Percentiles rank a stretch among this genome's conserved stretches.
Evolutionary conservation across 2,113 vertebrate genomes (phyloP).

Genomic region (Siniperca knerii): DNA sequence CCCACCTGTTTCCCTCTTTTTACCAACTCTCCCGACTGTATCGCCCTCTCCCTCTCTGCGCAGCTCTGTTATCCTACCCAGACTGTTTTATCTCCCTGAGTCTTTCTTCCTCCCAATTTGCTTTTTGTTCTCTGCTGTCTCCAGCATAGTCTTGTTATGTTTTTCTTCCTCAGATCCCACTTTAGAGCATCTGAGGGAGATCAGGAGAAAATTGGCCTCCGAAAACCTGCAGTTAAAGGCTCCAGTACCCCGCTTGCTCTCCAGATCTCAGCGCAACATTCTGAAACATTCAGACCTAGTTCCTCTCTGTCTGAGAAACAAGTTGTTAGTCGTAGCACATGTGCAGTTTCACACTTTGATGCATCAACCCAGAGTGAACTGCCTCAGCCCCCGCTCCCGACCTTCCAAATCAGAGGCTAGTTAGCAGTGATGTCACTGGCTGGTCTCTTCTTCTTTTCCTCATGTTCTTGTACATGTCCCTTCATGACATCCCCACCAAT

Average conservation of each 20-base stretch:
- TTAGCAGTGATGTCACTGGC: conserved; percentile 34
- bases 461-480: conserved; percentile 15
- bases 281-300: conserved; percentile 73
- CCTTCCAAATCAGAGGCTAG: conserved; percentile 57
- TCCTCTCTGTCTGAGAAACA: conserved; percentile 70
- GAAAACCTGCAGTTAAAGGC: conserved; percentile 80
- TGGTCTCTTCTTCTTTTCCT: conserved; percentile 24
- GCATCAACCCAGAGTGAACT: conserved; percentile 52
- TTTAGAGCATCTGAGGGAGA: conserved; percentile 81
- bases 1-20: conserved; percentile 78
- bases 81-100: conserved; percentile 75
- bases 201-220: conserved; percentile 81
- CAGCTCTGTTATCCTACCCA: conserved; percentile 77
- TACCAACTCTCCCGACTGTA: conserved; percentile 71
- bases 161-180: conserved; percentile 81
- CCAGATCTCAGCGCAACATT: conserved; percentile 72
- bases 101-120: conserved; percentile 80
- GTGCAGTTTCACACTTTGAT: conserved; percentile 69
- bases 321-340: conserved; percentile 66
- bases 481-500: conserved; percentile 28
- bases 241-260: conserved; percentile 70
- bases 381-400: conserved; percentile 41
- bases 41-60: conserved; percentile 62
- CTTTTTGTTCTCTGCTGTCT: conserved; percentile 76
- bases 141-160: conserved; percentile 78